Percentiles rank a stretch among this genome's conserved stretches.
These are phyloP conservation scores for Mormyrus proboscirostris DNA, from an alignment of 2,797 vertebrate genomes.

Conservation along the genomic window DNA sequence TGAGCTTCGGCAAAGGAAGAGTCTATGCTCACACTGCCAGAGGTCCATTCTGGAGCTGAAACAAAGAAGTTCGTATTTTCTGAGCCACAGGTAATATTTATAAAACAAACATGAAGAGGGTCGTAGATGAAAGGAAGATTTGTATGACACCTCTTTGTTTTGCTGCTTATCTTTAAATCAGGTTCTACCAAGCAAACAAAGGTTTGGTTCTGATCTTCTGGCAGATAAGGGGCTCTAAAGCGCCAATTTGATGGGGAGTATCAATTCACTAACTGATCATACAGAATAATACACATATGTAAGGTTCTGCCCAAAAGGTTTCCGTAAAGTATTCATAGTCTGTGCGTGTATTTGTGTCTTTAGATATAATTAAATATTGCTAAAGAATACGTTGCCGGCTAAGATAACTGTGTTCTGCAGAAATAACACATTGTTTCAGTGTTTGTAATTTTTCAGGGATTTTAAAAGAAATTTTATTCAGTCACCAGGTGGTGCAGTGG, in stretches of 20 bases:
- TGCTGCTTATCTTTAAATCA: background rate
- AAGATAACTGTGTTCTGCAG: background rate
- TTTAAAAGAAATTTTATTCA: background rate
- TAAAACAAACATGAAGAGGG: constrained; percentile 30
- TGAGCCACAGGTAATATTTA: constrained; percentile 52
- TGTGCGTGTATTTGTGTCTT: background rate
- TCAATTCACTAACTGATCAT: background rate
- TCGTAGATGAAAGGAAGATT: background rate
- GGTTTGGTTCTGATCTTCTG: background rate
- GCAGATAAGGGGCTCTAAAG: background rate
- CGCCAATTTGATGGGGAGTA: background rate
- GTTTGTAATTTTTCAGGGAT: background rate
- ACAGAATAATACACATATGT: background rate
- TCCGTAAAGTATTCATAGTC: background rate
- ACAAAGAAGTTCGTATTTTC: constrained; percentile 36
- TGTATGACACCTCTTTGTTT: background rate
- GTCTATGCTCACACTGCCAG: constrained; percentile 19
- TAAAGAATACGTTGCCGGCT: background rate
- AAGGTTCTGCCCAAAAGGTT: background rate
- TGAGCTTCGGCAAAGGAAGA: background rate
- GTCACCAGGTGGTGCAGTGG: background rate
- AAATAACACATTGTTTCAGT: background rate
- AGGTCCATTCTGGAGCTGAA: constrained; percentile 29
- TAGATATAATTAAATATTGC: background rate
- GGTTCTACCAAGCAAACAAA: background rate